These are phyloP conservation scores for Drosophila persimilis DNA, from an alignment of 1,140 invertebrate genomes.

Conservation along the genomic window DNA sequence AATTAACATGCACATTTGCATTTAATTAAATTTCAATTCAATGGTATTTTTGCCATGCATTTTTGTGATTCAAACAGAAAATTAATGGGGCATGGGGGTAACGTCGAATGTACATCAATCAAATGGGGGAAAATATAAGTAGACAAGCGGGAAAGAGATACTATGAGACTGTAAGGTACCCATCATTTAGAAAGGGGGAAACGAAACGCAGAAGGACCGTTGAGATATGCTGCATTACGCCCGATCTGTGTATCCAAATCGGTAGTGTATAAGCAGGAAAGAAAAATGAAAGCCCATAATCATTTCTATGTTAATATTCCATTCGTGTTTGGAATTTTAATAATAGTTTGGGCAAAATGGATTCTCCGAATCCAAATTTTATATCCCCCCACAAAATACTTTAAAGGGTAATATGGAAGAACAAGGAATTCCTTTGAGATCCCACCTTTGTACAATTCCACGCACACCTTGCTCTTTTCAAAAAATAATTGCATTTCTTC, in stretches of 20 bases:
- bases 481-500: constrained; percentile 59
- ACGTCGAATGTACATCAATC: constrained; percentile 67
- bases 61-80: constrained; percentile 49
- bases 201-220: too few relatives aligned
- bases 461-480: constrained; percentile 49
- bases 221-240: too few relatives aligned
- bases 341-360: too few relatives aligned
- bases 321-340: too few relatives aligned
- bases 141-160: constrained; percentile 24
- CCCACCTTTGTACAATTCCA: constrained; percentile 23
- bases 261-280: too few relatives aligned
- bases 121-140: constrained; percentile 46
- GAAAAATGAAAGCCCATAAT: too few relatives aligned
- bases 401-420: neutral
- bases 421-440: constrained; percentile 14
- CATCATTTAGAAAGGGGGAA: too few relatives aligned
- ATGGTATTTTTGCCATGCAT: constrained; percentile 39
- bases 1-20: constrained; percentile 70
- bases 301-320: too few relatives aligned
- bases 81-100: constrained; percentile 67
- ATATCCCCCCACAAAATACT: too few relatives aligned
- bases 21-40: constrained; percentile 67
- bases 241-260: too few relatives aligned
- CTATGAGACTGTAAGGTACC: constrained; percentile 16
- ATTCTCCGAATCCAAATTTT: too few relatives aligned